Base-by-base conservation (phyloP, 2,797 vertebrate species). In the Sebastes steindachneri region DNA sequence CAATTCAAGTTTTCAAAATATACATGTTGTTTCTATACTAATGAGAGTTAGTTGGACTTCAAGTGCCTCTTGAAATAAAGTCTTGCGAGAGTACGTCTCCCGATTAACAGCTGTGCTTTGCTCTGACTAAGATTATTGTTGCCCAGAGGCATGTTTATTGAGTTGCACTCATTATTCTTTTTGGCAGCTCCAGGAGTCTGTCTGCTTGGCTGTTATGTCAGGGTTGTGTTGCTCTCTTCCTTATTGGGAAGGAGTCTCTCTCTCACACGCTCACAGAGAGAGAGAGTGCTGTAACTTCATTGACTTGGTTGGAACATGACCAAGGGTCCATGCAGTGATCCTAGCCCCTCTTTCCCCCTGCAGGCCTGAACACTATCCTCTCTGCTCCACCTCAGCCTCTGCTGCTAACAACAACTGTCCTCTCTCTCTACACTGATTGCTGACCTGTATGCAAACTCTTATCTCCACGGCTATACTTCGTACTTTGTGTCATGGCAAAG, bases 221-320 rank as follows among this genome's bases (percentile, higher is more conserved):
- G 65, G 25, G 73, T 63, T 80, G 2, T 31, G 7, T 73, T 77
- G 41, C 28, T 59, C 35, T 64, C 53, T 82, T 67, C 69, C 69
- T 86, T 87, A 70, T 83, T 83, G 58, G 80, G 45, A 81, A 64
- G 19, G 41, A 73, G 25, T 55, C 28, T 19, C 53, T 58, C 69
- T 58, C 69, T 60, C 11, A 63, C 68, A 28, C 57, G 29, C 59
- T 5, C 55, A 48, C 71, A 69, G 53, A 67, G 73, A 75, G 14
- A 54, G 2, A 54, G 2, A 57, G 45, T 23, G 31, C 55, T 78
- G 73, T 57, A 55, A 82, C 58, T 74, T 85, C 67, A 90, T 77
- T 72, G 70, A 86, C 82, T 80, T 23, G 57, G 78, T 68, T 88
- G 86, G 86, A 86, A 70, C 62, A 45, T 31, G 65, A 89, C 84